phyloP scores from a whole-genome alignment of 2,113 vertebrate species.

The Panthera leo region DNA sequence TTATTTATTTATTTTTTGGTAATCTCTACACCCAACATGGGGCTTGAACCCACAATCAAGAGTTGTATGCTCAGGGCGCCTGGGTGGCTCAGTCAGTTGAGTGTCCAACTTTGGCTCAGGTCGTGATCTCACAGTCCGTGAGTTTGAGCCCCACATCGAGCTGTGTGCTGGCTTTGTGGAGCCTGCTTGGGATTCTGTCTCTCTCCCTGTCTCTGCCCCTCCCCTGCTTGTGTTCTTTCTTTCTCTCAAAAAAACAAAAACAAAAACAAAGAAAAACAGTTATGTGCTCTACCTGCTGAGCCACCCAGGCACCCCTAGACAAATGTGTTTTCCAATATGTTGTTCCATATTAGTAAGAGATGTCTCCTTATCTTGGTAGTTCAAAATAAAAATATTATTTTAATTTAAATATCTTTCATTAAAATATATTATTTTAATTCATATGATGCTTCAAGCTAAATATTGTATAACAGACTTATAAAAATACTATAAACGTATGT shows the following conservation, averaged over 20 bases:
- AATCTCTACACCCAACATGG: neutral
- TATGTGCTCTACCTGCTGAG: neutral
- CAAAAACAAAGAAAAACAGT: no score
- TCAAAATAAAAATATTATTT: conserved; percentile 16
- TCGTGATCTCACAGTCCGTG: no score
- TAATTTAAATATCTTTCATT: neutral
- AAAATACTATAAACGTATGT: neutral
- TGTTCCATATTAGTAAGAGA: conserved; percentile 2
- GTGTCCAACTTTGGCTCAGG: no score
- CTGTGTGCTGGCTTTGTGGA: no score
- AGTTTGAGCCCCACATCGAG: no score
- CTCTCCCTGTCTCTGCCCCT: no score
- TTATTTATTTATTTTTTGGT: neutral
- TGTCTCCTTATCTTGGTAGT: neutral
- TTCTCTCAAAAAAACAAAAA: no score
- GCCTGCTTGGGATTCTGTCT: no score
- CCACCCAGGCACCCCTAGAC: neutral
- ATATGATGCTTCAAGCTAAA: neutral
- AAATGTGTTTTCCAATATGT: neutral
- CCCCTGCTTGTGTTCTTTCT: no score
- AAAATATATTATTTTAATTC: conserved; percentile 14
- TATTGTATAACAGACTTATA: neutral
- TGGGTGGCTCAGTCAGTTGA: no score
- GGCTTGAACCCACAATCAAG: neutral
- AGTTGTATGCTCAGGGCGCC: neutral